Evolutionary conservation across 2,888 invertebrate species (phyloP), one percentile per base, ranked within the genome.

Genomic region (Athripsodes cinereus): DNA sequence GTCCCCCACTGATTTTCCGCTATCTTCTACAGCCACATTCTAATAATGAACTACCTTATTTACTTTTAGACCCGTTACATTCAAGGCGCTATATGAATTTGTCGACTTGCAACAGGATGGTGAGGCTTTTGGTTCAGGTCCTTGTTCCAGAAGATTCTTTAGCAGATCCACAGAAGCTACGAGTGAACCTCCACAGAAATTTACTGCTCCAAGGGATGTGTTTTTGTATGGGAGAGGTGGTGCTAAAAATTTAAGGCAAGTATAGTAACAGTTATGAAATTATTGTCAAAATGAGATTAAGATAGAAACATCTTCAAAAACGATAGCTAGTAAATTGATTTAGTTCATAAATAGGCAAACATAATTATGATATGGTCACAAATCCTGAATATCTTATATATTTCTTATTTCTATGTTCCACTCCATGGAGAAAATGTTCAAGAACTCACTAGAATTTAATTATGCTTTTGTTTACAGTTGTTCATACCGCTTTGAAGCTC

Each of bases 181-280:
- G 1, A 72, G 78, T 0, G 85, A 86, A 64, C 81, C 86, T 2
- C 86, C 87, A n/a, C 82, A 86, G 52, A 87, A 84, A 57, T 91
- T 92, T 70, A 85, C 86, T 34, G 88, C 90, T 11, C 90, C 91
- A 0, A 79, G 87, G 65, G 89, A 93, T 68, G 88, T 92, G 35
- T 93, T 93, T 68, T 79, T 92, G 11, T 93, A 89, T 67, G 93
- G 93, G 0, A 80, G 93, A 61, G 92, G 93, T 21, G 93, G 93
- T 26, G 83, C 88, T 8, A 81, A 83, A 61, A 90, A 92, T 72
- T 81, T 93, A 19, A 91, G 89, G 86, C 88, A 72, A 19, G n/a
- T n/a, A n/a, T n/a, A n/a, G n/a, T n/a, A n/a, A n/a, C n/a, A n/a
- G n/a, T n/a, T n/a, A n/a, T n/a, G n/a, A n/a, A n/a, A n/a, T n/a